These are phyloP conservation scores for Cygnus buccinator DNA, from an alignment of 2,113 vertebrate species.

Conservation along the genomic window DNA sequence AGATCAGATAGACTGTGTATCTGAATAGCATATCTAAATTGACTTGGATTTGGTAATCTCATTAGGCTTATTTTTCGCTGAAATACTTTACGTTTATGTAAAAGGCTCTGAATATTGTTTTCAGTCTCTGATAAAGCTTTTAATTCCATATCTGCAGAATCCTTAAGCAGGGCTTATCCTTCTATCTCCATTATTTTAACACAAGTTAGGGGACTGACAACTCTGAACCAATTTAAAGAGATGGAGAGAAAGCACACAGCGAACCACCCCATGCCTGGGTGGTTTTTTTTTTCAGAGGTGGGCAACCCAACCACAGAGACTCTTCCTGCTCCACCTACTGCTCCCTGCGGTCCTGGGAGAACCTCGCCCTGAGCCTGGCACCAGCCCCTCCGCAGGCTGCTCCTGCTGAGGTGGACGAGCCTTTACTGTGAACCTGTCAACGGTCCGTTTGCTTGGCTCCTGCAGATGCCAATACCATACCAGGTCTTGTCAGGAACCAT, in stretches of 20 bases:
- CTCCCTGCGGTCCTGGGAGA: accelerated
- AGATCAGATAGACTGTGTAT: neutral
- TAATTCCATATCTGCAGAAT: neutral
- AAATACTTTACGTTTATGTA: neutral
- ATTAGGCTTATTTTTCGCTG: slow-evolving; percentile 20
- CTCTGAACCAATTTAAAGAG: neutral
- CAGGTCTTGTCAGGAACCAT: neutral
- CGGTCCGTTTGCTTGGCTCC: neutral
- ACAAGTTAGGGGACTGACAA: neutral
- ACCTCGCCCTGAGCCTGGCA: accelerated
- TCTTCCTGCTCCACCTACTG: neutral
- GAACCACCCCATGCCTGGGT: accelerated
- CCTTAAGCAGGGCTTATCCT: slow-evolving; percentile 1
- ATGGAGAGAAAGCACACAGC: neutral
- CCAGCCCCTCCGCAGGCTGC: neutral
- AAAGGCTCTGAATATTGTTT: neutral
- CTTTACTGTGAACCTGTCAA: accelerated
- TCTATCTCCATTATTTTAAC: neutral
- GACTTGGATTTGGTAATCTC: neutral
- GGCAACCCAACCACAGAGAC: neutral
- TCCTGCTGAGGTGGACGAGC: neutral
- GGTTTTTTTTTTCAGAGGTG: neutral
- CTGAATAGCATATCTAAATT: neutral
- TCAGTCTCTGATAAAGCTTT: neutral
- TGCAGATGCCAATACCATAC: neutral